Evolutionary conservation across 2,888 invertebrate genomes (phyloP), one percentile per base, ranked within the genome.

Genomic region (Abscondita cerata): DNA sequence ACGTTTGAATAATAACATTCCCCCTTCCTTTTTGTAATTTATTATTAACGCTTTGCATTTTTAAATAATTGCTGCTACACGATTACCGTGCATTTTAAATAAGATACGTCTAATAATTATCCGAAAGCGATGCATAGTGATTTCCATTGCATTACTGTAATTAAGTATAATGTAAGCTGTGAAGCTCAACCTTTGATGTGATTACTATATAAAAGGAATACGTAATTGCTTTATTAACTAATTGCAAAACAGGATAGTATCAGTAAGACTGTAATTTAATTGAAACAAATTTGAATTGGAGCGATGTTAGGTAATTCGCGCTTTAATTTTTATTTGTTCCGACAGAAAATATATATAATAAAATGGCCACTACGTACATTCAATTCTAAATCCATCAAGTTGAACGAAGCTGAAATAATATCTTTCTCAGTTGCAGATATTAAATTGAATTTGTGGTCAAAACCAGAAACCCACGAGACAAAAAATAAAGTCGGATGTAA

Each of bases 371-470:
- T 2, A 2, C 2, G 2, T 51, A 51, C 38, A 51, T 38, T 34
- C 38, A 51, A 51, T 36, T 18, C 51, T 51, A 51, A 51, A 51
- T 51, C 38, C 38, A 51, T 53, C 41, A 44, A 31, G 33, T 53
- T 16, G 44, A 31, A 18, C 38, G 52, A 20, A 40, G 20, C 52
- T 52, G 52, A 25, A 25, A 25, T 25, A 25, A 55, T 55, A 40
- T 48, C 48, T 40, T 57, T 57, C 36, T 57, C 56, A 41, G 50
- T 50, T 57, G 40, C 50, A 38, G 50, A 48, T 19, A 69, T 65
- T 68, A 74, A 75, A 76, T 75, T 74, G 72, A 72, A 75, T 76
- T 75, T 73, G 70, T 72, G 70, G 63, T 59, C 64, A 66, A 75
- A 73, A 73, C 69, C 69, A 70, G 69, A 67, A 71, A 72, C 67